Conservation (phyloP, 1,140 invertebrate species). For the Sogatella furcifera region DNA sequence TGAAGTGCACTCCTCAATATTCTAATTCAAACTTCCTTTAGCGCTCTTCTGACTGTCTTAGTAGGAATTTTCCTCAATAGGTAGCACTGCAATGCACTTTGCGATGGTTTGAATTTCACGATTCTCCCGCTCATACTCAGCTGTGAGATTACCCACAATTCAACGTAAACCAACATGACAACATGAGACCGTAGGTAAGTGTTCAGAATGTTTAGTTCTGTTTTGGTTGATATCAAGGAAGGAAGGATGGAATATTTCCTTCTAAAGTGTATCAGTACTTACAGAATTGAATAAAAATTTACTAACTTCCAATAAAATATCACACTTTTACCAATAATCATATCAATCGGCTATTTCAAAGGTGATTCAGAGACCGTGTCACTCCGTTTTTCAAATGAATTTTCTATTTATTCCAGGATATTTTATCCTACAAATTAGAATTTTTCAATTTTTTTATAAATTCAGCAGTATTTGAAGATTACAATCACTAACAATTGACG, state of each 20-base stretch:
- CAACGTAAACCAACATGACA: constrained; percentile 25
- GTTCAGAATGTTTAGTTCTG: constrained; percentile 22
- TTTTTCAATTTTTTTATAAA: too few species aligned
- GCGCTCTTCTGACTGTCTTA: too few species aligned
- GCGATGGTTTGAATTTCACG: not conserved
- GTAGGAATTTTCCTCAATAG: not conserved
- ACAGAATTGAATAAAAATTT: not conserved
- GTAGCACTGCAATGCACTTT: not conserved
- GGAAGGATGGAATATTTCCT: constrained; percentile 13
- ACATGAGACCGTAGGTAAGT: constrained; percentile 26
- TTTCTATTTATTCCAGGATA: not conserved
- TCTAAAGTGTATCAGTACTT: not conserved
- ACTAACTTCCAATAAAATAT: not conserved
- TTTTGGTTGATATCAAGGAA: constrained; percentile 20
- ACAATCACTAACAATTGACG: too few species aligned
- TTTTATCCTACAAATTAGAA: not conserved
- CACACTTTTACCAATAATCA: not conserved
- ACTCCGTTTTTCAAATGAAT: not conserved
- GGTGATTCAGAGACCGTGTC: not conserved
- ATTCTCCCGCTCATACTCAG: constrained; percentile 9
- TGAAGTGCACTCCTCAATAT: too few species aligned
- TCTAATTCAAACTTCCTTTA: too few species aligned
- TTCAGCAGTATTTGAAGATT: too few species aligned
- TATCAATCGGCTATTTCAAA: not conserved
- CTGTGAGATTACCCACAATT: constrained; percentile 21